A percentile compares a stretch with the other conserved stretches of the same genome.
phyloP scores from a whole-genome alignment of 1,140 invertebrate species.

The Drosophila yakuba region DNA sequence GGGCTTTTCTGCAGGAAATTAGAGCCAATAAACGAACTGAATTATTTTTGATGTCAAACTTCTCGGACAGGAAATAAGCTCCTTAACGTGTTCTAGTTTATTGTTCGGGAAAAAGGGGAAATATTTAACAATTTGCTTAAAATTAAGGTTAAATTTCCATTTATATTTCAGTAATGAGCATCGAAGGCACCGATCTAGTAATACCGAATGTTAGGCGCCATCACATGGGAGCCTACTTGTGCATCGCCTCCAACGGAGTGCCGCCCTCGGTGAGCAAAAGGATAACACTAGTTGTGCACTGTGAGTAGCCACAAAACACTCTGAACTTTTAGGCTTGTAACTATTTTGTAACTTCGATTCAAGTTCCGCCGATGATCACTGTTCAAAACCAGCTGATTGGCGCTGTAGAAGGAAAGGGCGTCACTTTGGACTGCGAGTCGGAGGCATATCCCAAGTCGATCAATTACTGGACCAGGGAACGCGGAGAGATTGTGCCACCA shows the following conservation, averaged over 20 bases:
- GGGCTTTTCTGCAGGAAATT: neutral
- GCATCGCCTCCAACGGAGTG: slow-evolving; percentile 94
- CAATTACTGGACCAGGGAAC: slow-evolving; percentile 93
- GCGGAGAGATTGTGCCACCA: slow-evolving; percentile 91
- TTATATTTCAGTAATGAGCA: slow-evolving; percentile 86
- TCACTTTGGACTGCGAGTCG: slow-evolving; percentile 92
- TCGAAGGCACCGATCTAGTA: slow-evolving; percentile 91
- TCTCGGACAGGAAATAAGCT: too few relatives aligned
- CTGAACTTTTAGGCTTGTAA: neutral
- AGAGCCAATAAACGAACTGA: neutral
- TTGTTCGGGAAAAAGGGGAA: too few relatives aligned
- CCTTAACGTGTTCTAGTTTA: too few relatives aligned
- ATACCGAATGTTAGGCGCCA: slow-evolving; percentile 92
- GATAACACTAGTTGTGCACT: slow-evolving; percentile 94
- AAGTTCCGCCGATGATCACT: slow-evolving; percentile 93
- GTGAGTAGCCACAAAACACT: slow-evolving; percentile 86
- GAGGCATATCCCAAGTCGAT: slow-evolving; percentile 95
- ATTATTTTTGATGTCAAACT: too few relatives aligned
- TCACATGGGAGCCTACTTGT: slow-evolving; percentile 95
- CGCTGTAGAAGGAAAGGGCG: slow-evolving; percentile 89
- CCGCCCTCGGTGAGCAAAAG: slow-evolving; percentile 95
- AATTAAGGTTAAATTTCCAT: neutral
- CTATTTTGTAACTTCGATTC: slow-evolving; percentile 1
- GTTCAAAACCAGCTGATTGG: slow-evolving; percentile 93
- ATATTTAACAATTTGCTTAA: neutral